Evolutionary conservation across 2,888 invertebrate species (phyloP).

Genomic region (Odontothrips loti): DNA sequence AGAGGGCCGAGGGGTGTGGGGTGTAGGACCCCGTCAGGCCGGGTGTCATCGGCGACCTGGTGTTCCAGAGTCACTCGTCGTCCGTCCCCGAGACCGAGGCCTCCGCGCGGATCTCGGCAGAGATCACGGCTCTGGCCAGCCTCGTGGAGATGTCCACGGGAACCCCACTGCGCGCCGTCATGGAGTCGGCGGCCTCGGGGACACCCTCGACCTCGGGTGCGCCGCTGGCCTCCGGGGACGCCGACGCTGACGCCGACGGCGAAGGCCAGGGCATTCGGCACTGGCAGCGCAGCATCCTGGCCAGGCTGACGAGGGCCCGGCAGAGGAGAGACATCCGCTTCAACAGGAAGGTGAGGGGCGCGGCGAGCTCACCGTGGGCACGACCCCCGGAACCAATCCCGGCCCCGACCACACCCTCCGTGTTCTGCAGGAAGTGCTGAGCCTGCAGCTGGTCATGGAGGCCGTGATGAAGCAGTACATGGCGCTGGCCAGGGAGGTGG

Average conservation of each 20-base stretch:
- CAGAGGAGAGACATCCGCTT: slow-evolving; percentile 8
- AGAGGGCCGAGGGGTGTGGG: background rate
- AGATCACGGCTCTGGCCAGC: background rate
- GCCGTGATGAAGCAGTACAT: slow-evolving; percentile 6
- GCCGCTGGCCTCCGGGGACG: background rate
- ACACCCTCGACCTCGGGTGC: background rate
- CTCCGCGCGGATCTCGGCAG: background rate
- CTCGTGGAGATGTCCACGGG: background rate
- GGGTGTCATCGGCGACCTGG: background rate
- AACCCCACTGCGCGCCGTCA: background rate
- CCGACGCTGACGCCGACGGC: background rate
- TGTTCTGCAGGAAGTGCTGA: background rate
- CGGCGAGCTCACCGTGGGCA: no score
- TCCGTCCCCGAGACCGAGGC: background rate
- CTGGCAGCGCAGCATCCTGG: background rate
- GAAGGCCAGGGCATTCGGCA: background rate
- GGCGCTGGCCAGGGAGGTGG: background rate
- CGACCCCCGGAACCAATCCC: no score
- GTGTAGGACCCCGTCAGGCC: background rate
- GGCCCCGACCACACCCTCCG: no score
- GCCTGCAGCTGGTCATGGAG: slow-evolving; percentile 5
- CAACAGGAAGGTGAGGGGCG: background rate
- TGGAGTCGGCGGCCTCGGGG: background rate
- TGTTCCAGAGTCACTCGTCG: background rate
- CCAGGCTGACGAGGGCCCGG: background rate